phyloP scores from a whole-genome alignment of 2,113 vertebrate genomes.

The Carassius gibelio region DNA sequence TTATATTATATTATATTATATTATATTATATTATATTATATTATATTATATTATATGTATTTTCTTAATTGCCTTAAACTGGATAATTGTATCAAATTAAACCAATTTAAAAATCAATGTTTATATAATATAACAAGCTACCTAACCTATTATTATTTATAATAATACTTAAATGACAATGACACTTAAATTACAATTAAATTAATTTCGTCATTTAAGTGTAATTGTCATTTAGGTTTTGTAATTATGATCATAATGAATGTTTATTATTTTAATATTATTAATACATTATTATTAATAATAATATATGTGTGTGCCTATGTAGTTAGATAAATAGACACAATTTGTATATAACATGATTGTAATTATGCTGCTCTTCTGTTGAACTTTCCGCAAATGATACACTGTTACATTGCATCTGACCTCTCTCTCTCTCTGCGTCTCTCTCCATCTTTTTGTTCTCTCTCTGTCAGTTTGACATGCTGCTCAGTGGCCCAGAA shows the following conservation, averaged over 20 bases:
- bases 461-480: slow-evolving; percentile 64
- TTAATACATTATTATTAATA: not conserved
- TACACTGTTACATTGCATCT: slow-evolving; percentile 48
- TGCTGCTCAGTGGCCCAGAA: slow-evolving; percentile 77
- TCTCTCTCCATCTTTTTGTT: slow-evolving; percentile 32
- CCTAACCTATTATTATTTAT: no score
- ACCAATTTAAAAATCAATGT: slow-evolving; percentile 44
- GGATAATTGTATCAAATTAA: not conserved
- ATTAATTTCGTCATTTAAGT: not conserved
- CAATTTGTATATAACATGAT: not conserved
- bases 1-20: no score
- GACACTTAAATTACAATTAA: not conserved
- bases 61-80: slow-evolving; percentile 55
- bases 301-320: no score
- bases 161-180: not conserved
- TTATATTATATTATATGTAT: not conserved
- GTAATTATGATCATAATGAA: not conserved
- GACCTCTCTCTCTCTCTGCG: slow-evolving; percentile 29
- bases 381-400: slow-evolving; percentile 55
- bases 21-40: no score
- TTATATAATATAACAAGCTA: not conserved
- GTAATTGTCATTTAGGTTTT: not conserved
- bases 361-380: slow-evolving; percentile 61
- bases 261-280: slow-evolving; percentile 54
- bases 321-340: slow-evolving; percentile 46